Conservation (phyloP, 2,113 vertebrate species). For the Xyrauchen texanus region DNA sequence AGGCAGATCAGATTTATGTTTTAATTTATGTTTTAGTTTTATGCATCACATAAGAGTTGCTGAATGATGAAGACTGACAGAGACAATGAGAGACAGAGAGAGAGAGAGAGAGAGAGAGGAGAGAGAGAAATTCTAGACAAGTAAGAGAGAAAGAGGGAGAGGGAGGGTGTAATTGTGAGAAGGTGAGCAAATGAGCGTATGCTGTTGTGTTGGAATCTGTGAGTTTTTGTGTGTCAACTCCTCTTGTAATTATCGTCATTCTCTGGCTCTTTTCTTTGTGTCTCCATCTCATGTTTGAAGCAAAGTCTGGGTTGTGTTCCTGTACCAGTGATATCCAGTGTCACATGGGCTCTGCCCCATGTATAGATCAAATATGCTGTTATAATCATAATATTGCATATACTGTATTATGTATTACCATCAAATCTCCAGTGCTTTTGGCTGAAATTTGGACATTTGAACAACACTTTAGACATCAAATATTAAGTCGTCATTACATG, state of each 20-base stretch:
- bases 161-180: slow-evolving; percentile 13
- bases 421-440: neutral
- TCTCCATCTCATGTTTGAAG: neutral
- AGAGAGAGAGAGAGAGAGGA: slow-evolving; percentile 20
- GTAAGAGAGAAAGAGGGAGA: neutral
- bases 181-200: slow-evolving; percentile 25
- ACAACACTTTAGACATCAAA: too few species aligned
- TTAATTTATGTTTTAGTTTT: slow-evolving; percentile 14
- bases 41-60: slow-evolving; percentile 13
- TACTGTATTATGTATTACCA: neutral
- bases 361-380: neutral
- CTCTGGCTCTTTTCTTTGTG: slow-evolving; percentile 6
- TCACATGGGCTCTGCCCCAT: neutral
- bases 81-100: neutral
- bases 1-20: slow-evolving; percentile 23
- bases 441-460: too few species aligned
- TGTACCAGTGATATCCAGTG: neutral
- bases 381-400: neutral
- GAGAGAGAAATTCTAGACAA: too few species aligned
- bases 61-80: slow-evolving; percentile 25
- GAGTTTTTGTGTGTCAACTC: slow-evolving; percentile 18
- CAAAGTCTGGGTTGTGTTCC: slow-evolving; percentile 7
- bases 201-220: neutral
- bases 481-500: too few species aligned
- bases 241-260: slow-evolving; percentile 35